Evolutionary conservation across 2,113 vertebrate species (phyloP), one percentile per base, ranked within the genome.

Genomic region (Furnarius figulus): DNA sequence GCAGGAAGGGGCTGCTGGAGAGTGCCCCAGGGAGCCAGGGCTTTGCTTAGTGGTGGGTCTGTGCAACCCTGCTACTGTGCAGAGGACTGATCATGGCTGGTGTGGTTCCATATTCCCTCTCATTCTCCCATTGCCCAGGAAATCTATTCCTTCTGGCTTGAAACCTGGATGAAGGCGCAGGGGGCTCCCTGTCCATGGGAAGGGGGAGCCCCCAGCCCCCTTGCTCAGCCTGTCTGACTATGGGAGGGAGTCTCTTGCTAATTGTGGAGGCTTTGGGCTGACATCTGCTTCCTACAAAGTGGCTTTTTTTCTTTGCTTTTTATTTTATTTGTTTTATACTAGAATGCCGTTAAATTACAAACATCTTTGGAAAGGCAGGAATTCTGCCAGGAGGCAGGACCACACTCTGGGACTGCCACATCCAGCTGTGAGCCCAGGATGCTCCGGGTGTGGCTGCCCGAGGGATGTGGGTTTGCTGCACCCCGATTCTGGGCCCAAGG

Each of bases 341-440:
- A 47, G 78, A 85, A 56, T 79, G 58, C 50, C 77, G 56, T 87
- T 73, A 68, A 91, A 87, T 95, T 87, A 47, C 66, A 95, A 85
- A 72, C 73, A 70, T 56, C 35, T 61, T 93, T 72, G 25, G 18
- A 72, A 40, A 82, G 75, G 67, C 62, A 87, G 66, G 61, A 68
- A 21, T 67, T n/a, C n/a, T 12, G 24, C 58, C 0, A 1, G 33
- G 74, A 72, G 81, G 62, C 9, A 7, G 65, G 62, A 85, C 74
- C 87, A 91, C 78, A 49, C 66, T 72, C 19, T 28, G 5, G 15
- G 87, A 23, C 55, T 95, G 63, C 59, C 2, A 14, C 52, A 24
- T 75, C 66, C 62, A 72, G 81, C 87, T 68, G 71, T 0, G 52
- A 65, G 58, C 35, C 55, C 10, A 1, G 19, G 63, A 31, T 47